Percentiles rank a stretch among this genome's conserved stretches.
phyloP scores from a whole-genome alignment of 2,113 vertebrate species.

The Elaphurus davidianus region DNA sequence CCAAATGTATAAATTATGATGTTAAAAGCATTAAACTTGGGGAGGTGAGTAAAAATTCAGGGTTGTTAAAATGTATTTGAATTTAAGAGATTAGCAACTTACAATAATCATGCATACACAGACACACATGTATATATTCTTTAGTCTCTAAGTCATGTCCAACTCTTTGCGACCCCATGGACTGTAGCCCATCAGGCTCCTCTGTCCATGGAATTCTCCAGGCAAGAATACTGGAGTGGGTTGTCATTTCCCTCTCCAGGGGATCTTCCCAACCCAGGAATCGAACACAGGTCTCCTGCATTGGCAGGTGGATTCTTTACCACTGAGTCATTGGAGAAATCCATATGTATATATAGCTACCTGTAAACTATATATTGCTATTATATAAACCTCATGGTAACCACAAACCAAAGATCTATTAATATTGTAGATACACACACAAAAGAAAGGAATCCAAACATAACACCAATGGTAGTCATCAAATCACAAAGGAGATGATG shows the following conservation, averaged over 20 bases:
- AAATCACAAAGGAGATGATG: background rate
- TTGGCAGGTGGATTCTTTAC: background rate
- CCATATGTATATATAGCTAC: background rate
- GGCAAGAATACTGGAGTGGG: background rate
- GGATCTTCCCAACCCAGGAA: background rate
- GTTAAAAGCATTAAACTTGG: background rate
- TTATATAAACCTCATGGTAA: background rate
- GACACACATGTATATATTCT: background rate
- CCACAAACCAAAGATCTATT: background rate
- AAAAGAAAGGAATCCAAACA: background rate
- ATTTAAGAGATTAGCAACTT: background rate
- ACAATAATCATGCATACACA: background rate
- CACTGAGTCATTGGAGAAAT: background rate
- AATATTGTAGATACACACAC: background rate
- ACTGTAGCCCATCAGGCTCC: background rate
- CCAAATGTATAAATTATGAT: background rate
- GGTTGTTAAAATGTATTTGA: background rate
- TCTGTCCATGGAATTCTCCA: background rate
- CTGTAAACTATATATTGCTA: background rate
- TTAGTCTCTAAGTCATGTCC: background rate
- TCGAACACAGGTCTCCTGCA: rapidly evolving
- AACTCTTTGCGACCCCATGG: rapidly evolving
- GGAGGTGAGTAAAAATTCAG: background rate
- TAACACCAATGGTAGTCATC: background rate
- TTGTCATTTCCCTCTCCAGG: background rate